phyloP scores from a whole-genome alignment of 2,797 vertebrate genomes.

The Bradypodion pumilum region DNA sequence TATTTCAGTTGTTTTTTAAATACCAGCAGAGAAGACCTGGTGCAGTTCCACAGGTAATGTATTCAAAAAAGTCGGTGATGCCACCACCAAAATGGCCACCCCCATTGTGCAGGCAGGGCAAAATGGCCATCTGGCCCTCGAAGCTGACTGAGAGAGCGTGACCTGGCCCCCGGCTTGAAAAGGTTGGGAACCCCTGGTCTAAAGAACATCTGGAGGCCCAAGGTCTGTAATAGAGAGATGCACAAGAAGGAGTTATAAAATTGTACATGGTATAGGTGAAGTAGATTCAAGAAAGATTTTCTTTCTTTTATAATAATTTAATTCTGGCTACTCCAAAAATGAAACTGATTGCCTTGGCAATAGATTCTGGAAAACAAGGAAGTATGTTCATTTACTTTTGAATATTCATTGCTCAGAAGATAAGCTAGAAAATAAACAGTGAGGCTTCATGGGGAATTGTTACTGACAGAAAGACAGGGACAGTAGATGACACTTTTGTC shows the following conservation, averaged over 20 bases:
- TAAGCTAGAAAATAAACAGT: background rate
- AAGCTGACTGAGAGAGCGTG: too few relatives aligned
- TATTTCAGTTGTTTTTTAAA: too few relatives aligned
- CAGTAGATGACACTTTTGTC: background rate
- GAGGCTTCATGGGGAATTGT: background rate
- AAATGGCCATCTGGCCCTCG: too few relatives aligned
- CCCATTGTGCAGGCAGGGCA: too few relatives aligned
- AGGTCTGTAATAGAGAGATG: too few relatives aligned
- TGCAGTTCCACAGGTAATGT: too few relatives aligned
- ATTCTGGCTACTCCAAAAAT: background rate
- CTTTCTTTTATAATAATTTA: background rate
- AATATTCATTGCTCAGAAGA: background rate
- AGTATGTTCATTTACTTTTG: background rate
- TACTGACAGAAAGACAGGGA: background rate
- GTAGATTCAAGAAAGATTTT: background rate
- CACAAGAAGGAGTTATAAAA: background rate
- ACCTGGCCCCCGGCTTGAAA: too few relatives aligned
- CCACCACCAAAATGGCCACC: too few relatives aligned
- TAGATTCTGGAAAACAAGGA: background rate
- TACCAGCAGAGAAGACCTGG: too few relatives aligned
- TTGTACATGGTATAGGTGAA: background rate
- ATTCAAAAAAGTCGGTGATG: too few relatives aligned
- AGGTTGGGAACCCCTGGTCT: too few relatives aligned
- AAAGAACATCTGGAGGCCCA: too few relatives aligned
- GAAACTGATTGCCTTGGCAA: background rate